These are phyloP conservation scores for Nymphalis io DNA, from an alignment of 1,140 invertebrate species.

Conservation along the genomic window DNA sequence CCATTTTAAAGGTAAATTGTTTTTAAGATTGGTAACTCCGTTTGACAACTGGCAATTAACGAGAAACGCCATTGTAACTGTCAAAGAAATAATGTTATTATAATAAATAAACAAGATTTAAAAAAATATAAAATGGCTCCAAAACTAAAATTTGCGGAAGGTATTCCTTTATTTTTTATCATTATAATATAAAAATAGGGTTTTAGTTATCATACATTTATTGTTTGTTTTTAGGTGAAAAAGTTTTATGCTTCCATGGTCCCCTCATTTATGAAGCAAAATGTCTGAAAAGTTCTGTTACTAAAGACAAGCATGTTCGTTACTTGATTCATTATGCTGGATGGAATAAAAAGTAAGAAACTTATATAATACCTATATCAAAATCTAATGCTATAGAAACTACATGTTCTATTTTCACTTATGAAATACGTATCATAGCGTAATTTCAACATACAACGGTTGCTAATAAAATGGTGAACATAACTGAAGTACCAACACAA, in stretches of 20 bases:
- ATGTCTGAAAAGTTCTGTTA: conserved; percentile 91
- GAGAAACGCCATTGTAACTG: background rate
- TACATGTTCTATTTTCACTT: too few relatives aligned
- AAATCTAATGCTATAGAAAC: background rate
- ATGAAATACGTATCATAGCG: too few relatives aligned
- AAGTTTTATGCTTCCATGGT: conserved; percentile 97
- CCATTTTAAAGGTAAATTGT: background rate
- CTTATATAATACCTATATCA: background rate
- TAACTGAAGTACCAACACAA: too few relatives aligned
- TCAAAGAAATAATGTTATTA: conserved; percentile 5
- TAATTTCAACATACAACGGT: too few relatives aligned
- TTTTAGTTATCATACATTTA: background rate
- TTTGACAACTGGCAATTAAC: background rate
- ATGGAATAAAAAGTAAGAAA: conserved; percentile 97
- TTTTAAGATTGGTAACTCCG: background rate
- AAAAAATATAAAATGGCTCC: conserved; percentile 61
- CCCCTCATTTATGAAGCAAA: conserved; percentile 97
- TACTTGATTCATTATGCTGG: conserved; percentile 98
- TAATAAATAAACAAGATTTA: conserved; percentile 25
- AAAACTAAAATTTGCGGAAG: conserved; percentile 85
- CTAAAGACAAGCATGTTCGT: conserved; percentile 92
- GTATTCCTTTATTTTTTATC: conserved; percentile 67
- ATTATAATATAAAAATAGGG: background rate
- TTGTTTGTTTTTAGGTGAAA: conserved; percentile 87
- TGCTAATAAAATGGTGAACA: too few relatives aligned